phyloP scores from a whole-genome alignment of 2,113 vertebrate genomes.

The Herpetotheres cachinnans region DNA sequence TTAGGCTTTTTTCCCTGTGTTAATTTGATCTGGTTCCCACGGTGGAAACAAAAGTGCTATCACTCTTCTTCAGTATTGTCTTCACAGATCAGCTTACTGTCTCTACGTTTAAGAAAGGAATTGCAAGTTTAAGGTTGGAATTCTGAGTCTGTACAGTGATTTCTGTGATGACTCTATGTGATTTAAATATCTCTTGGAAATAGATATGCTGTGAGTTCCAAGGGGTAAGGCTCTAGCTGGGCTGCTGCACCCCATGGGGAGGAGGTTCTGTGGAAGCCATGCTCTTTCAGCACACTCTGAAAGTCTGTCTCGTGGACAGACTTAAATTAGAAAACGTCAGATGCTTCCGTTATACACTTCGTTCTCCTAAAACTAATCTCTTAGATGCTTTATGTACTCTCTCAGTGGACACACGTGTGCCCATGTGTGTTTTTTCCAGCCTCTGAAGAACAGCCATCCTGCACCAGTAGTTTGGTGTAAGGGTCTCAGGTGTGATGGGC shows the following conservation, averaged over 20 bases:
- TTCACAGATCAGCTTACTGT: background rate
- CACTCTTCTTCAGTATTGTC: background rate
- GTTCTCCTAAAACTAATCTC: background rate
- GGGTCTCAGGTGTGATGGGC: background rate
- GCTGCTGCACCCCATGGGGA: background rate
- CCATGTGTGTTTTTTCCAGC: background rate
- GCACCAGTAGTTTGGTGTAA: background rate
- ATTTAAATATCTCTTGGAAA: background rate
- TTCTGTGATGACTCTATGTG: background rate
- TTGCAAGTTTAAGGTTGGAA: background rate
- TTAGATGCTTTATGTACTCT: background rate
- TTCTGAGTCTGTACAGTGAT: background rate
- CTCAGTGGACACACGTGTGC: background rate
- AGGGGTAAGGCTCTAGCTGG: background rate
- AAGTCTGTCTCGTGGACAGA: background rate
- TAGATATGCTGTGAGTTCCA: background rate
- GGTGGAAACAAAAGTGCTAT: background rate
- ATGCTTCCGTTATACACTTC: background rate
- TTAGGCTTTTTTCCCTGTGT: background rate
- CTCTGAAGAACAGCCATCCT: background rate
- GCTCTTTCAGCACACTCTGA: fast-evolving
- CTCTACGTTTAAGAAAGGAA: background rate
- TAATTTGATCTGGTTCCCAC: background rate
- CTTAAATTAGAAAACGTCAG: background rate
- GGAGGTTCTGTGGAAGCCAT: background rate